Conservation (phyloP, 2,113 vertebrate species). For the Aphelocoma coerulescens region DNA sequence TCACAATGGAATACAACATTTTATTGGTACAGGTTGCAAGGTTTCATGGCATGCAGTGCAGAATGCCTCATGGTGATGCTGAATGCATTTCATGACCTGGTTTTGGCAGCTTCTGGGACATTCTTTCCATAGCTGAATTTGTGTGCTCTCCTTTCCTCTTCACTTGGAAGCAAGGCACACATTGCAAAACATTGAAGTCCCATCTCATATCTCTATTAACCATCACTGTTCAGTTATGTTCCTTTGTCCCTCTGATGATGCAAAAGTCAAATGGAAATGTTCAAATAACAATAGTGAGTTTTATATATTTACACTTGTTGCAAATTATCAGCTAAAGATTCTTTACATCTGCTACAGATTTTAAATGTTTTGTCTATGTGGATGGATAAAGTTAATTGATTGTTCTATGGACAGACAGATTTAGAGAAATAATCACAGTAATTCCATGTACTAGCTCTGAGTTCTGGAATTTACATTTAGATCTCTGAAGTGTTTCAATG, state of each 20-base stretch:
- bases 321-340: neutral
- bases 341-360: neutral
- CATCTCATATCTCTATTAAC: neutral
- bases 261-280: neutral
- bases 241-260: neutral
- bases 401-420: constrained; percentile 22
- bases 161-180: constrained; percentile 32
- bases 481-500: constrained; percentile 12
- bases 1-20: neutral
- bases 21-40: neutral
- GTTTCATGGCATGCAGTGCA: constrained; percentile 47
- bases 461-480: constrained; percentile 42
- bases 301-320: neutral
- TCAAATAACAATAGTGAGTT: neutral
- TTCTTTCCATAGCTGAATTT: neutral
- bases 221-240: neutral
- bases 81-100: constrained; percentile 38
- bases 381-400: neutral
- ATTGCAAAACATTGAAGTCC: neutral
- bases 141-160: constrained; percentile 30
- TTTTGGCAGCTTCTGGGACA: constrained; percentile 40
- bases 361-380: neutral
- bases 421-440: neutral
- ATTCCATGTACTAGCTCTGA: neutral
- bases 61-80: constrained; percentile 30